Base-by-base conservation (phyloP, 1,140 invertebrate genomes). In the Samia ricini region DNA sequence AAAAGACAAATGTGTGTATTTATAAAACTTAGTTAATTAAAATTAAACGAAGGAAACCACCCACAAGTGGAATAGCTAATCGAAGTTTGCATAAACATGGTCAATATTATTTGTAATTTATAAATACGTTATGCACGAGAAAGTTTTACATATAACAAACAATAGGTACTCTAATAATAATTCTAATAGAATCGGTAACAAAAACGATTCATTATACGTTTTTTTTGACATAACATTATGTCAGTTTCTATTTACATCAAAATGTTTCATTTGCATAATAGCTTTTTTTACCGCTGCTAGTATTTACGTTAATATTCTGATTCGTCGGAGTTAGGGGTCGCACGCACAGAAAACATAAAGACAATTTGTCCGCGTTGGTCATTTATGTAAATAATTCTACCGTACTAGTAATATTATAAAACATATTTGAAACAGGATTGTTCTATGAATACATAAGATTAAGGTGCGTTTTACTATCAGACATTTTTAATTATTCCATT, bases 221-320 rank as follows among this genome's bases (percentile, higher is more conserved):
- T 81, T 77, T 79, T 42, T 78, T 80, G 80, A 79, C 76, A 77
- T 77, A 78, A 71, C 63, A 78, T 83, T 81, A 89, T 80, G 77
- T 87, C 85, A 88, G 71, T 85, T 81, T 78, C 76, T 85, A 87
- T 89, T 89, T 89, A 85, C 83, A 76, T 81, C 79, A 82, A 85
- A 88, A 88, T 85, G 84, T 86, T 89, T 87, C 80, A 89, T 89
- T 89, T 87, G 85, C 87, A 88, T 89, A 89, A 89, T 88, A 81
- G 83, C 84, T 86, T 88, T 89, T 89, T 88, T 89, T 89, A 75
- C 85, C 73, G 78, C 77, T 76, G 81, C 85, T 83, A 86, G 83
- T 88, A 88, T 88, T 89, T 89, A 82, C 76, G 78, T 88, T 87
- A 88, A 88, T 88, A 87, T 89, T 88, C 81, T 81, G 83, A 88